These are phyloP conservation scores for Palythoa heliodiscus DNA, from an alignment of 92 coral and sea anemone species.

Conservation along the genomic window DNA sequence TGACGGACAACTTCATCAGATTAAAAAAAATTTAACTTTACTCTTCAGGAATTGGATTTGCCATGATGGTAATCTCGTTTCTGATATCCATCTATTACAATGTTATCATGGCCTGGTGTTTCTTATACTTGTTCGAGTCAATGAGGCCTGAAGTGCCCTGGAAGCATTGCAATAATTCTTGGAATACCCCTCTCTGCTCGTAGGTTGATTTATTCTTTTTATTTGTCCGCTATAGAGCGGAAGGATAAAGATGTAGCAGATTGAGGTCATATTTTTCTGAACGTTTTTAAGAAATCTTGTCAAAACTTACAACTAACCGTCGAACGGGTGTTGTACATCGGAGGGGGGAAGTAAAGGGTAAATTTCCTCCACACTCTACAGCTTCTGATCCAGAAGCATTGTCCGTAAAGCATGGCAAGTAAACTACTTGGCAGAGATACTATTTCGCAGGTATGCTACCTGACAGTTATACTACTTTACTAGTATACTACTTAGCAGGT, in stretches of 20 bases:
- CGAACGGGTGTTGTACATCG: no score
- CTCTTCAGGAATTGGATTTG: slow-evolving; percentile 79
- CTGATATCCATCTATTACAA: slow-evolving; percentile 82
- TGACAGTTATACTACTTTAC: no score
- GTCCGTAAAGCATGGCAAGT: no score
- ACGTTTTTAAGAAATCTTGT: neutral
- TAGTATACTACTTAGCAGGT: no score
- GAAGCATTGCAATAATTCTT: slow-evolving; percentile 73
- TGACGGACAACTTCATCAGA: no score
- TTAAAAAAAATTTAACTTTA: neutral
- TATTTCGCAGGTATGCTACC: no score
- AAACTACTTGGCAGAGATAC: no score
- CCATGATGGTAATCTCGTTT: slow-evolving; percentile 84
- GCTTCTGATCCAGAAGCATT: no score
- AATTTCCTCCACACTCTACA: no score
- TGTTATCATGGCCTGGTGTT: slow-evolving; percentile 88
- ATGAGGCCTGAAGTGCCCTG: slow-evolving; percentile 90
- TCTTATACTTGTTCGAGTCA: slow-evolving; percentile 83
- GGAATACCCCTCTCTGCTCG: slow-evolving; percentile 84
- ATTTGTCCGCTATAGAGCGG: neutral
- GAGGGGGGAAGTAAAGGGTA: no score
- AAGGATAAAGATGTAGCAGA: no score
- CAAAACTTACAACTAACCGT: neutral
- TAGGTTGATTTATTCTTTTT: slow-evolving; percentile 16
- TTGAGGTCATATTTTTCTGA: neutral